Conservation (phyloP, 2,113 vertebrate genomes). For the Crotalus viridis region DNA sequence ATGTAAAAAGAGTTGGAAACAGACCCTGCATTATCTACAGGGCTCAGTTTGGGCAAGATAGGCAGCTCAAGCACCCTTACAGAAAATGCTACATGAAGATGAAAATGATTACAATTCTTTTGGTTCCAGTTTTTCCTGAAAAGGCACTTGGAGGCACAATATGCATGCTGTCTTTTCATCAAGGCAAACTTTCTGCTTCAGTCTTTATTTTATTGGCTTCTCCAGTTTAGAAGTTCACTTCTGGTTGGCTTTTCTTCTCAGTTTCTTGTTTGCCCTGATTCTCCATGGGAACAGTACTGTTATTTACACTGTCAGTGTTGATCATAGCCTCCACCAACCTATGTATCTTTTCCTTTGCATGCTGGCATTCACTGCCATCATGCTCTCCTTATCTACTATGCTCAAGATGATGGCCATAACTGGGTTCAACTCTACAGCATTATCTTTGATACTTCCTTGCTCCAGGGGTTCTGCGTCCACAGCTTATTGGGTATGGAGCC, state of each 20-base stretch:
- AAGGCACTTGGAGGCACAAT: no score
- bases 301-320: conserved; percentile 43
- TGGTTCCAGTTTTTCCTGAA: no score
- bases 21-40: no score
- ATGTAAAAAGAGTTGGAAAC: no score
- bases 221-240: conserved; percentile 53
- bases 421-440: conserved; percentile 53
- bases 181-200: conserved; percentile 9
- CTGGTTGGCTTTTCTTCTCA: conserved; percentile 59
- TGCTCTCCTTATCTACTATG: conserved; percentile 50
- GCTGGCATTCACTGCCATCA: conserved; percentile 47
- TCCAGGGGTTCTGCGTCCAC: conserved; percentile 63
- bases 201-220: conserved; percentile 50
- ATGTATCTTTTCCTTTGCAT: conserved; percentile 51
- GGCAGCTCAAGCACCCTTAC: no score
- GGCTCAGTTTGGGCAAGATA: no score
- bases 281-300: conserved; percentile 51
- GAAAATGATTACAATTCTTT: no score
- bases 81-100: no score
- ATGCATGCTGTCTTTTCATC: background rate
- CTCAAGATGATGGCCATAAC: conserved; percentile 55
- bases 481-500: conserved; percentile 53
- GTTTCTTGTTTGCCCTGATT: conserved; percentile 49
- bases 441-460: conserved; percentile 49
- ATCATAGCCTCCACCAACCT: conserved; percentile 46